These are phyloP conservation scores for Subacronicta megacephala DNA, from an alignment of 2,888 invertebrate species.

Conservation along the genomic window DNA sequence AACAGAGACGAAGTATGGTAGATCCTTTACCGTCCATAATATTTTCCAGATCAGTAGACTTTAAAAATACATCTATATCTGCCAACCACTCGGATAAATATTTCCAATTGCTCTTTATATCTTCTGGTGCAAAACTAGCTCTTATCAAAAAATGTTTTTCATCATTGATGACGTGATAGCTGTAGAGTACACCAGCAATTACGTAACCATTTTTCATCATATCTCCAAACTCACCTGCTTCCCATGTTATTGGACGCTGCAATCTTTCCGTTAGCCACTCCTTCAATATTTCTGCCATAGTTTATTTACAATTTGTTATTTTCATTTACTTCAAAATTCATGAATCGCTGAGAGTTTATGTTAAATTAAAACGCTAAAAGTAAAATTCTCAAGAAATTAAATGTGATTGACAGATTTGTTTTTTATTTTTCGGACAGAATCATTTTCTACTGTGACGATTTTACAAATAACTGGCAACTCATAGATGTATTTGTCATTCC, in stretches of 20 bases:
- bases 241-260: slow-evolving; percentile 87
- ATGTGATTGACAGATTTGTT: not conserved
- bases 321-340: slow-evolving; percentile 12
- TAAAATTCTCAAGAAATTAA: not conserved
- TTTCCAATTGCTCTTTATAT: slow-evolving; percentile 87
- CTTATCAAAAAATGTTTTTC: slow-evolving; percentile 87
- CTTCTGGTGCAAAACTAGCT: slow-evolving; percentile 73
- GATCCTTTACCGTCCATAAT: slow-evolving; percentile 87
- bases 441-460: not conserved
- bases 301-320: slow-evolving; percentile 17
- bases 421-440: not conserved
- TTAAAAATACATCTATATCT: slow-evolving; percentile 82
- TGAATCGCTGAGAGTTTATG: not conserved
- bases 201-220: slow-evolving; percentile 90
- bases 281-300: slow-evolving; percentile 90
- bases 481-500: slow-evolving; percentile 53
- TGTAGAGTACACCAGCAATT: slow-evolving; percentile 88
- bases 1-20: slow-evolving; percentile 88
- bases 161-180: slow-evolving; percentile 89
- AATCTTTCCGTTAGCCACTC: slow-evolving; percentile 90
- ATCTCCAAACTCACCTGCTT: slow-evolving; percentile 87
- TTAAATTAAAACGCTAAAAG: no score
- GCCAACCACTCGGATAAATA: slow-evolving; percentile 87
- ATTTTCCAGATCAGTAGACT: slow-evolving; percentile 79
- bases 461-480: slow-evolving; percentile 38